These are phyloP conservation scores for Bos javanicus DNA, from an alignment of 2,113 vertebrate species.

Conservation along the genomic window DNA sequence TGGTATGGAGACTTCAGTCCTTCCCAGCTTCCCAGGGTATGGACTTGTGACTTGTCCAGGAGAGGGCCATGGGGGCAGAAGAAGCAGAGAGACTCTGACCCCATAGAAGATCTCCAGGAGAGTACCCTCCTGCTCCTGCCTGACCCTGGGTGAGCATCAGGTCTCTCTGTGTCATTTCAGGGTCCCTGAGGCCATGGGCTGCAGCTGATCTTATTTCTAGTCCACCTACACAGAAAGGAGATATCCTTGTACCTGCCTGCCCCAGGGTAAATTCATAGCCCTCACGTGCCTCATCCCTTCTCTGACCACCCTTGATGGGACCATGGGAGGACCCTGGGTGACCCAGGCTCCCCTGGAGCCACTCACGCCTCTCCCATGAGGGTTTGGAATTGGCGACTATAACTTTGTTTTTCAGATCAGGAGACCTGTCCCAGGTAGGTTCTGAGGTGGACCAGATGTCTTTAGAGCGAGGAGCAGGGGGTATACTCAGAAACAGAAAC, in stretches of 20 bases:
- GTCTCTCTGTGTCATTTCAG: no score
- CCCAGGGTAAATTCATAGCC: neutral
- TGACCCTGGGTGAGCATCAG: neutral
- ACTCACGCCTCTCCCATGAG: fast-evolving
- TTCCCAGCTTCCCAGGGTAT: no score
- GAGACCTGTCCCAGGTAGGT: fast-evolving
- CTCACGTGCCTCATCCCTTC: fast-evolving
- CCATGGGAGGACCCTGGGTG: neutral
- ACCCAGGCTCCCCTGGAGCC: neutral
- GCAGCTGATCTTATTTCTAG: neutral
- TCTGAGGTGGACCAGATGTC: fast-evolving
- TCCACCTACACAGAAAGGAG: neutral
- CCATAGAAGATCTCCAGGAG: no score
- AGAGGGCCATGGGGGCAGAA: neutral
- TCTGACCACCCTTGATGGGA: fast-evolving
- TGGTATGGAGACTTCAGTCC: no score
- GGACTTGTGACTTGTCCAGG: neutral
- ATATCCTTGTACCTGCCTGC: neutral
- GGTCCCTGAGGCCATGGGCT: neutral
- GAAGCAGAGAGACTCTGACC: neutral
- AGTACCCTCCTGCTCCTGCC: neutral
- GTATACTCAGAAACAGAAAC: fast-evolving
- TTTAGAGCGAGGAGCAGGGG: neutral
- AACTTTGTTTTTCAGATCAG: neutral
- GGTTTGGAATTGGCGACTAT: neutral